Percentiles rank a stretch among this genome's conserved stretches.
These are phyloP conservation scores for Hybos culiciformis DNA, from an alignment of 2,888 invertebrate genomes.

Conservation along the genomic window DNA sequence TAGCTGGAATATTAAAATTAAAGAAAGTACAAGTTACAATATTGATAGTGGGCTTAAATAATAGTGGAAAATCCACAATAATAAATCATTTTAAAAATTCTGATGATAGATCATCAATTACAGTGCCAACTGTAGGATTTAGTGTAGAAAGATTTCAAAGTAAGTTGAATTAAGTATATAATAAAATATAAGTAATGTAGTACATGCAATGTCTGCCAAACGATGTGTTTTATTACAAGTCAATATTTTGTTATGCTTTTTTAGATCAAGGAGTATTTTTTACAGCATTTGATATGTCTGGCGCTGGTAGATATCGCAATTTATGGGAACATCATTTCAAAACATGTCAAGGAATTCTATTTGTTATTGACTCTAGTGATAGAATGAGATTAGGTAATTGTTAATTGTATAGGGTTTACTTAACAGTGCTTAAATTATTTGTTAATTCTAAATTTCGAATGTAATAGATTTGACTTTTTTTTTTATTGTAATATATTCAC, in stretches of 20 bases:
- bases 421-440: too few species aligned
- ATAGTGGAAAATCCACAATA: slow-evolving; percentile 93
- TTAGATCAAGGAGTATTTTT: slow-evolving; percentile 71
- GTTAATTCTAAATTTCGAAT: too few species aligned
- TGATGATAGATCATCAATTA: slow-evolving; percentile 53
- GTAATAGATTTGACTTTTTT: too few species aligned
- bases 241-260: slow-evolving; percentile 17
- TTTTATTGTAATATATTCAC: too few species aligned
- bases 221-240: not conserved
- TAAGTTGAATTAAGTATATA: too few species aligned
- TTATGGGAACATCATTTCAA: slow-evolving; percentile 97
- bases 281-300: slow-evolving; percentile 94
- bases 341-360: slow-evolving; percentile 86
- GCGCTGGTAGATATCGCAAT: slow-evolving; percentile 85
- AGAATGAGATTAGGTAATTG: slow-evolving; percentile 56
- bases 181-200: too few species aligned
- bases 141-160: slow-evolving; percentile 81
- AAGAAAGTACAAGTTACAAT: slow-evolving; percentile 67
- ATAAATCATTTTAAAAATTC: slow-evolving; percentile 80
- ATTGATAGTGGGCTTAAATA: slow-evolving; percentile 89
- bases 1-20: slow-evolving; percentile 29
- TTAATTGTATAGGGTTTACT: too few species aligned
- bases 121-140: slow-evolving; percentile 84
- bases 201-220: not conserved
- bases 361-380: slow-evolving; percentile 92